Conservation (phyloP, 2,113 vertebrate species). For the Podilymbus podiceps region DNA sequence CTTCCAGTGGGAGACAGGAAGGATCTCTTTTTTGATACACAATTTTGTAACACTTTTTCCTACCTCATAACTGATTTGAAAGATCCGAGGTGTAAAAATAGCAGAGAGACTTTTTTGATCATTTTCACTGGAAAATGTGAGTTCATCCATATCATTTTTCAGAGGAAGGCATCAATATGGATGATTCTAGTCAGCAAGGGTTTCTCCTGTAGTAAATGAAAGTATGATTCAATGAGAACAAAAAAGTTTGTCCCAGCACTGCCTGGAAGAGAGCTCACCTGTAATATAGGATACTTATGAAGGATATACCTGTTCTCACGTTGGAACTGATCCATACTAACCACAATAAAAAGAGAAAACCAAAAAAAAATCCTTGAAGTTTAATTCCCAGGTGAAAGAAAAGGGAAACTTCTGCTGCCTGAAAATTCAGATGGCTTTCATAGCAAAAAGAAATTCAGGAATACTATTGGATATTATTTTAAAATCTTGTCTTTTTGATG, state of each 20-base stretch:
- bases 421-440: neutral
- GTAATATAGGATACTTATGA: neutral
- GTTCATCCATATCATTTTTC: neutral
- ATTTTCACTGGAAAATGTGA: neutral
- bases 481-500: neutral
- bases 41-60: neutral
- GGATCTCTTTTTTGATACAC: neutral
- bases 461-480: neutral
- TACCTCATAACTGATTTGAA: neutral
- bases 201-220: neutral
- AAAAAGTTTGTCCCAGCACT: neutral
- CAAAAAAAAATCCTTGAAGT: neutral
- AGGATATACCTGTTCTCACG: neutral
- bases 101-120: neutral
- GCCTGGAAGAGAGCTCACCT: neutral
- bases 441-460: neutral
- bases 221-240: neutral
- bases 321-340: neutral
- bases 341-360: neutral
- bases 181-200: neutral
- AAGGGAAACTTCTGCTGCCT: neutral
- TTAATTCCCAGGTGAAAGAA: neutral
- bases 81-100: neutral
- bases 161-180: neutral
- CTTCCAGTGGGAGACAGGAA: neutral